Percentiles rank a stretch among this genome's conserved stretches.
Conservation (phyloP, 2,888 invertebrate species). For the Drosophila niveifrons region DNA sequence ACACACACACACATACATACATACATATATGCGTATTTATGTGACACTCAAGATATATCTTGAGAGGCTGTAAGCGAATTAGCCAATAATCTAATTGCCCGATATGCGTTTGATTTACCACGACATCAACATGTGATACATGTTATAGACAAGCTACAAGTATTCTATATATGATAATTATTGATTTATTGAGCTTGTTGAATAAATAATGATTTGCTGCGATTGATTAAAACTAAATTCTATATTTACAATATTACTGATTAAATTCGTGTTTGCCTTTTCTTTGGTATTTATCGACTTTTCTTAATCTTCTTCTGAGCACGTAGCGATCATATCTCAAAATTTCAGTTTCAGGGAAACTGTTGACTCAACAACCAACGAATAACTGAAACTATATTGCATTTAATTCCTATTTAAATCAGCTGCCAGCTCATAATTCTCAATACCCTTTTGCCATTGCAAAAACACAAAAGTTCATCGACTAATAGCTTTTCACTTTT, state of each 20-base stretch:
- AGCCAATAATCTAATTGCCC: conserved; percentile 3
- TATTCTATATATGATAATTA: no score
- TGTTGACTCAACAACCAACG: background rate
- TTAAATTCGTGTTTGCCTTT: no score
- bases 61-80: conserved; percentile 8
- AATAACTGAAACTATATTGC: no score
- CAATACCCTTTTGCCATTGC: conserved; percentile 4
- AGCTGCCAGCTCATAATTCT: background rate
- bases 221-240: no score
- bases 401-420: background rate
- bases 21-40: background rate
- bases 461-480: conserved; percentile 4
- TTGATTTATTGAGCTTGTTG: no score
- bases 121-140: background rate
- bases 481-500: conserved; percentile 4
- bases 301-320: no score
- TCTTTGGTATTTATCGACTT: no score
- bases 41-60: background rate
- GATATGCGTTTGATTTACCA: background rate
- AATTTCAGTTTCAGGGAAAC: background rate
- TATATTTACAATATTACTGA: no score
- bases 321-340: conserved; percentile 5
- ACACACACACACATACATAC: background rate
- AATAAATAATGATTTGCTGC: no score
- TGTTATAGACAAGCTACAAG: no score